Evolutionary conservation across 2,888 invertebrate species (phyloP), one percentile per base, ranked within the genome.

Genomic region (Mylabris sibirica): DNA sequence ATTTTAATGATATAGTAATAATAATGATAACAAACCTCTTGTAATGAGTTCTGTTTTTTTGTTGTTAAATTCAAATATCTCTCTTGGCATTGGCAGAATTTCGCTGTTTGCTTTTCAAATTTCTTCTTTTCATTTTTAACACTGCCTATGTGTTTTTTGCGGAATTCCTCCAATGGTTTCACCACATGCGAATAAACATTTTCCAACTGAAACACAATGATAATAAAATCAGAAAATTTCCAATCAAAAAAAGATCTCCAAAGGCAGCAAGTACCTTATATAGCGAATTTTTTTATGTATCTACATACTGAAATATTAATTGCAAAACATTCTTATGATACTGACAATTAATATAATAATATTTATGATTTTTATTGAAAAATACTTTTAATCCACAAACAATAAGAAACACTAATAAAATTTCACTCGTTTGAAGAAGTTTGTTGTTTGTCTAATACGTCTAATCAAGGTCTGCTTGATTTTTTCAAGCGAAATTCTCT

Each of bases 71-170:
- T 96, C 70, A 98, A 89, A 84, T 98, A 97, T 76, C 97, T 90
- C 87, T 99, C 99, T 86, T 98, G 95, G 77, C 95, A 96, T 86
- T 96, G 95, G 85, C 97, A 98, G 87, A 98, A 99, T 86, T 98
- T 98, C 75, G 94, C 92, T 3, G 98, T 98, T 86, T 98, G 97
- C 85, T 98, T 98, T 83, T 98, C 98, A 87, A 98, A 99, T 85
- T 97, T 97, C 87, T 98, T 98, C 86, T 97, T 98, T 67, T 95
- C 95, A 79, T 95, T 96, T 89, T 98, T 98, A 68, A 97, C 98
- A 67, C 93, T 95, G 63, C 97, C 97, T 79, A 98, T 97, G 85
- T 97, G 95, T 77, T 95, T 94, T 85, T 97, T 97, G 71, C 98
- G 90, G 87, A 98, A 98, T 78, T 90, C 91, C 87, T 98, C 98